Percentiles rank a stretch among this genome's conserved stretches.
These are phyloP conservation scores for Montifringilla adamsi DNA, from an alignment of 2,113 vertebrate species.

Conservation along the genomic window DNA sequence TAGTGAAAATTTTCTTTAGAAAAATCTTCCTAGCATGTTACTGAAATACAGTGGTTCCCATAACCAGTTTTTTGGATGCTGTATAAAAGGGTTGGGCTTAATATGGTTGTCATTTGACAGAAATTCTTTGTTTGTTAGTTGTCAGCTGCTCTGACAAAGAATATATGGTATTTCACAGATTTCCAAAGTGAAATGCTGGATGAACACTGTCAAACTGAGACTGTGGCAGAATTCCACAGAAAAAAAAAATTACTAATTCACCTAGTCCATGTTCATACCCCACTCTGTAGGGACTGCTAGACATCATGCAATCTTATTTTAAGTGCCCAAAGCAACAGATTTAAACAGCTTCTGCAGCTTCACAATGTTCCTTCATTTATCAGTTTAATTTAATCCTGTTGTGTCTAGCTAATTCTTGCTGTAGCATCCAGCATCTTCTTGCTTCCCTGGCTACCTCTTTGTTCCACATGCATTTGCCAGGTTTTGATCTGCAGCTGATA, in stretches of 20 bases:
- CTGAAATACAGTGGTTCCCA: not conserved
- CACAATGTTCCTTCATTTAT: not conserved
- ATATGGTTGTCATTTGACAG: not conserved
- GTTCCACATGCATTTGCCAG: not conserved
- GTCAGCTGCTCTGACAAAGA: not conserved
- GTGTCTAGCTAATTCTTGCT: not conserved
- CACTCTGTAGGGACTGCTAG: not conserved
- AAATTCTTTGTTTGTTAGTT: not conserved
- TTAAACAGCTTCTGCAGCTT: not conserved
- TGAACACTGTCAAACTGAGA: not conserved
- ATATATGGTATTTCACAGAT: not conserved
- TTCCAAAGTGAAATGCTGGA: not conserved
- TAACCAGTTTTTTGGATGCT: not conserved
- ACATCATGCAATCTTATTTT: not conserved
- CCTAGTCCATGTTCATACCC: not conserved
- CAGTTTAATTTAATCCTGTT: not conserved
- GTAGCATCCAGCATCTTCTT: not conserved
- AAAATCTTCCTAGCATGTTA: not conserved
- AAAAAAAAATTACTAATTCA: not conserved
- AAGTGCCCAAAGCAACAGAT: not conserved
- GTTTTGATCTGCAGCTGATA: not conserved
- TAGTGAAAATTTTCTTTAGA: not conserved
- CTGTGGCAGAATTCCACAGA: not conserved
- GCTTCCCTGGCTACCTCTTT: not conserved
- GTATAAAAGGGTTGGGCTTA: not conserved